These are phyloP conservation scores for Myrmecophaga tridactyla DNA, from an alignment of 2,113 vertebrate species.

Conservation along the genomic window DNA sequence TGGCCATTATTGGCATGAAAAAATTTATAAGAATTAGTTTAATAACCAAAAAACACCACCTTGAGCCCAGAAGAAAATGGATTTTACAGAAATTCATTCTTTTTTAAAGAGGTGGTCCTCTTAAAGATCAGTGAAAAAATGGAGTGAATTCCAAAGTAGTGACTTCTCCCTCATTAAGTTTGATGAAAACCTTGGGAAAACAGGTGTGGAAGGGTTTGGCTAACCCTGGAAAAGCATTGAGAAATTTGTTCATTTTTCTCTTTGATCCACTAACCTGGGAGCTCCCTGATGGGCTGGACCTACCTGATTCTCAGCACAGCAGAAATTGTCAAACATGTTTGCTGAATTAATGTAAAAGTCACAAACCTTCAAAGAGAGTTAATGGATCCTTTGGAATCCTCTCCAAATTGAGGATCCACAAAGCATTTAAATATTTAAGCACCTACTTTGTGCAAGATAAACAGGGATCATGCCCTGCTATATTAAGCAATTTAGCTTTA, in stretches of 20 bases:
- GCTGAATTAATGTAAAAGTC: not conserved
- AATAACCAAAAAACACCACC: conserved; percentile 4
- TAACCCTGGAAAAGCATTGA: not conserved
- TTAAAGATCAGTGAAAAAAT: not conserved
- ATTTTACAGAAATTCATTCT: conserved; percentile 14
- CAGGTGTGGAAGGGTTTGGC: not conserved
- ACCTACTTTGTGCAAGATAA: not conserved
- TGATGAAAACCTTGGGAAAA: not conserved
- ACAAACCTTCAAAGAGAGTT: not conserved
- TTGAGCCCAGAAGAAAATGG: not conserved
- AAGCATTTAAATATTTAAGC: not conserved
- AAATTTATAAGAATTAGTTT: not conserved
- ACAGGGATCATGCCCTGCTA: not conserved
- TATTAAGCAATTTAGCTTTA: not conserved
- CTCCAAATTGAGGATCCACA: not conserved
- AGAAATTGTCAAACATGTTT: not conserved
- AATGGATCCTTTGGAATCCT: not conserved
- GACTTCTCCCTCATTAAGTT: not conserved
- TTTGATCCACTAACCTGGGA: not conserved
- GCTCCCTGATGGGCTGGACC: not conserved
- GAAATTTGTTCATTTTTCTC: not conserved
- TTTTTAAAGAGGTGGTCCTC: not conserved
- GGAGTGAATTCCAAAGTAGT: not conserved
- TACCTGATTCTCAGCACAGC: not conserved
- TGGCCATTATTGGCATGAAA: not conserved